phyloP scores from a whole-genome alignment of 2,797 vertebrate genomes.

The Poecile montanus region DNA sequence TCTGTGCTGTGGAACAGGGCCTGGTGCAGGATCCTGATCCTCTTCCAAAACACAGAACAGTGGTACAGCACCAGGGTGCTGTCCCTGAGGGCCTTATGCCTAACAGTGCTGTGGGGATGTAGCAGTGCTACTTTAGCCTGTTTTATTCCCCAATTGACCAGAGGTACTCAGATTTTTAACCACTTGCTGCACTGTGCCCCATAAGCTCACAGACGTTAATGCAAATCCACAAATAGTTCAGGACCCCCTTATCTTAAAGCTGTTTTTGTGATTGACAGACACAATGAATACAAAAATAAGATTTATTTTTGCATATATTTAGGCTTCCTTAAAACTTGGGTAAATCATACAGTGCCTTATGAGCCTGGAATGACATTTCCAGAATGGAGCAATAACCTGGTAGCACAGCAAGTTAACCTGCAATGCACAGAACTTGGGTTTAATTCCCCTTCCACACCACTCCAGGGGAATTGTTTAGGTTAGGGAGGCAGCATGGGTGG shows the following conservation, averaged over 20 bases:
- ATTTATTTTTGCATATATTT: neutral
- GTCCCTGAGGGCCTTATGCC: neutral
- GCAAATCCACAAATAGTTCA: neutral
- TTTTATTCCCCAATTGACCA: neutral
- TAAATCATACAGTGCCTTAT: fast-evolving
- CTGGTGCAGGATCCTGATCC: neutral
- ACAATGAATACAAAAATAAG: neutral
- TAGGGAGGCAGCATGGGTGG: neutral
- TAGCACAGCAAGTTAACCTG: neutral
- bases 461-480: neutral
- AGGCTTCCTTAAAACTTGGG: neutral
- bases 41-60: neutral
- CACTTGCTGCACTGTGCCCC: neutral
- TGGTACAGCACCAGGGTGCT: neutral
- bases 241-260: neutral
- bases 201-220: neutral
- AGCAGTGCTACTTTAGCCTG: neutral
- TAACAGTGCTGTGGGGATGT: neutral
- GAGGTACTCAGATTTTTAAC: neutral
- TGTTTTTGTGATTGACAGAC: neutral
- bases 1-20: neutral
- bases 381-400: neutral
- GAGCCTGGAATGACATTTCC: neutral
- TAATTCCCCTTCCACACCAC: neutral
- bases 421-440: neutral